phyloP scores from a whole-genome alignment of 2,888 invertebrate species.

The Hoplodrina ambigua region DNA sequence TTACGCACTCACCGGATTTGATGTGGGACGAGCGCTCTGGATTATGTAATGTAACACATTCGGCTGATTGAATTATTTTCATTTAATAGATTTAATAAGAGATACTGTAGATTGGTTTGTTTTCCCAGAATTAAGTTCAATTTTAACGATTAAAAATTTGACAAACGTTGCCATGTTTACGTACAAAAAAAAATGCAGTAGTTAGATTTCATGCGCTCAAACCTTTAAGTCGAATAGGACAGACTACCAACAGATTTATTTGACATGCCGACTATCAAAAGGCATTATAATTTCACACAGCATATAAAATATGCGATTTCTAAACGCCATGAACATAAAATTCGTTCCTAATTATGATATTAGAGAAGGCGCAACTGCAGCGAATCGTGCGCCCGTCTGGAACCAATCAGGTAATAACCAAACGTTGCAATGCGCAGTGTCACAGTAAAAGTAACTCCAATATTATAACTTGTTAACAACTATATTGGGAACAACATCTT shows the following conservation, averaged over 20 bases:
- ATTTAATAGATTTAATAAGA: too few relatives aligned
- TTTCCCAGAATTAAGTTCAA: too few relatives aligned
- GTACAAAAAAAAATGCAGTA: too few relatives aligned
- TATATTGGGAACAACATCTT: background rate
- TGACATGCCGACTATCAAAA: constrained; percentile 14
- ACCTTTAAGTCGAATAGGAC: background rate
- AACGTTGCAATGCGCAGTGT: constrained; percentile 39
- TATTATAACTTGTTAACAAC: constrained; percentile 10
- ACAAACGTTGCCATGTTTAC: too few relatives aligned
- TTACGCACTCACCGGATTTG: too few relatives aligned
- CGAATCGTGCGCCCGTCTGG: constrained; percentile 61
- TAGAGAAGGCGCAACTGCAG: constrained; percentile 54
- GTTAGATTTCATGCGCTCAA: too few relatives aligned
- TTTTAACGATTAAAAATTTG: too few relatives aligned
- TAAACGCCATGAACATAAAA: constrained; percentile 48
- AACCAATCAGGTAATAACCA: constrained; percentile 62
- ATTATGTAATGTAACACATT: too few relatives aligned
- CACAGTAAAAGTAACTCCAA: constrained; percentile 25
- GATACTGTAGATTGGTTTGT: too few relatives aligned
- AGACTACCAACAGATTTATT: background rate
- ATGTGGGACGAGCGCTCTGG: too few relatives aligned
- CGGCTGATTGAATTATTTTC: too few relatives aligned
- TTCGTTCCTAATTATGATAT: constrained; percentile 57
- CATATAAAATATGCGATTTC: constrained; percentile 45
- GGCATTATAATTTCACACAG: constrained; percentile 27